Base-by-base conservation (phyloP, 2,797 vertebrate genomes). In the Spondyliosoma cantharus region DNA sequence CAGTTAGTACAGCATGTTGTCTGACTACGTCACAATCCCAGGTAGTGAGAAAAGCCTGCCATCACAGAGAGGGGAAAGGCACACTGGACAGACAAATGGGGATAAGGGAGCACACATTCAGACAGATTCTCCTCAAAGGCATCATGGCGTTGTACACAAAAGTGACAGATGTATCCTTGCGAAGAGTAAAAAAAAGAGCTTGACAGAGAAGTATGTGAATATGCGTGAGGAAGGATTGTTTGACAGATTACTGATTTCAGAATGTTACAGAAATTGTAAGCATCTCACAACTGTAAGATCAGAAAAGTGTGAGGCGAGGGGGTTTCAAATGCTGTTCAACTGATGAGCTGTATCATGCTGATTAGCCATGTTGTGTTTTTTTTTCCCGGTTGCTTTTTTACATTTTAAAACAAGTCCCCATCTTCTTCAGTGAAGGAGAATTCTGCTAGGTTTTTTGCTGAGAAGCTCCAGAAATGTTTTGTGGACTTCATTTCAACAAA, bases 81-180 rank as follows among this genome's bases (percentile, higher is more conserved):
- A 11, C n/a, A 27, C 65, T 22, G 6, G 20, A 27, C 25, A 1
- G n/a, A 7, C n/a, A 61, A 42, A 42, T 14, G 9, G 27, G 27
- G 11, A 25, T 14, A 25, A 42, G 52, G 52, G 52, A 0, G 1
- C 37, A 32, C 17, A 22, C 24, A 16, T 29, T n/a, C 8, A 7
- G 25, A n/a, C 17, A 43, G n/a, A 25, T 16, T 71, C n/a, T 43
- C 29, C n/a, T 72, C 29, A 42, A 14, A 72, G 12, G 24, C 4
- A 29, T n/a, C 42, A n/a, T 45, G 13, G 27, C 24, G 32, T 25
- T 42, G 52, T 32, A 20, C 32, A 27, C 13, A 48, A 17, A 45
- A 53, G 32, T 53, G n/a, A 53, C 69, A 71, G n/a, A 42, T 50
- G 32, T 25, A 14, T 29, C 48, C 52, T n/a, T 69, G 37, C n/a